phyloP scores from a whole-genome alignment of 2,888 invertebrate species.

The Tetropium fuscum region DNA sequence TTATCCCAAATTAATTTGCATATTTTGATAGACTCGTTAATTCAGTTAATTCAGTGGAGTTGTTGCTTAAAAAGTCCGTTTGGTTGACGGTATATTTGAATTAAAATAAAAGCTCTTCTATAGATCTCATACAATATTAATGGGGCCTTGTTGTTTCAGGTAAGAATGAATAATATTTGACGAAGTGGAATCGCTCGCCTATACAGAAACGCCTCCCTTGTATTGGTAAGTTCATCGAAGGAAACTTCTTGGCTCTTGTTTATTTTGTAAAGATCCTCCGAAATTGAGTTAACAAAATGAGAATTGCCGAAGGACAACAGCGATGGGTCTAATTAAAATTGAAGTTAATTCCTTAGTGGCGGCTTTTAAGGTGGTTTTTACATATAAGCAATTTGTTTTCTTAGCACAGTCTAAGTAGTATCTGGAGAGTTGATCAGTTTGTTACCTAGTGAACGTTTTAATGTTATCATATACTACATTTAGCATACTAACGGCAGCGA shows the following conservation, averaged over 20 bases:
- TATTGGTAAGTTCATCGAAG: slow-evolving; percentile 23
- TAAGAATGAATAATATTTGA: slow-evolving; percentile 43
- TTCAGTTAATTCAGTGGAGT: slow-evolving; percentile 18
- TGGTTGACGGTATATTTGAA: slow-evolving; percentile 44
- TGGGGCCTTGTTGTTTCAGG: slow-evolving; percentile 54
- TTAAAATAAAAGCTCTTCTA: slow-evolving; percentile 46
- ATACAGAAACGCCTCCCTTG: not conserved
- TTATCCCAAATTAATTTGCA: slow-evolving; percentile 27
- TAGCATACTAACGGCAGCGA: no score
- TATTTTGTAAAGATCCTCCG: slow-evolving; percentile 13
- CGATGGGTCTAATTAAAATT: slow-evolving; percentile 17
- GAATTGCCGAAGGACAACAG: slow-evolving; percentile 6
- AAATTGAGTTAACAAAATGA: slow-evolving; percentile 7
- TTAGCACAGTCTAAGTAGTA: no score
- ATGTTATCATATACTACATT: no score
- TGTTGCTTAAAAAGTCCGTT: slow-evolving; percentile 40
- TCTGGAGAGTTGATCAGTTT: no score
- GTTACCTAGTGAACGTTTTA: no score
- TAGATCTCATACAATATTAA: slow-evolving; percentile 52
- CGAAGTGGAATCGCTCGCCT: slow-evolving; percentile 16
- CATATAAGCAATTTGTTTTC: no score
- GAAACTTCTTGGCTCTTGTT: slow-evolving; percentile 20
- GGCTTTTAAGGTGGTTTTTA: not conserved
- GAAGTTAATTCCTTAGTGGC: not conserved
- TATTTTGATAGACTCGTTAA: slow-evolving; percentile 28